These are phyloP conservation scores for Phoxinus dragarum DNA, from an alignment of 2,797 vertebrate genomes.

Conservation along the genomic window DNA sequence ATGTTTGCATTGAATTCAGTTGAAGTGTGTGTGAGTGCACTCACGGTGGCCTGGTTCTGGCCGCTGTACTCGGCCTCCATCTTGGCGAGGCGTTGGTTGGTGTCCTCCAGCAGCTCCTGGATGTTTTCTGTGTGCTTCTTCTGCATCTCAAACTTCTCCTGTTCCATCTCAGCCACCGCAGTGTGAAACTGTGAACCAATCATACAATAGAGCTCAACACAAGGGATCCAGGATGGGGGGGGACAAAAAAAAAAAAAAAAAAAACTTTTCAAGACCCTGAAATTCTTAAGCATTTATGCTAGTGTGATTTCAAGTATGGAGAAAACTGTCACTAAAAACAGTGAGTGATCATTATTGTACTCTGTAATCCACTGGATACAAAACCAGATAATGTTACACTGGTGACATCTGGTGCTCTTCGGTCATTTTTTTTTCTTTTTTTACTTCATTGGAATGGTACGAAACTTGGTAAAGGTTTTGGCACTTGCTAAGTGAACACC, in stretches of 20 bases:
- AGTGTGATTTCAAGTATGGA: background rate
- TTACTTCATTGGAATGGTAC: no score
- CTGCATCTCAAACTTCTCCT: slow-evolving; percentile 89
- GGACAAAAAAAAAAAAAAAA: background rate
- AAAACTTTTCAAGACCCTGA: background rate
- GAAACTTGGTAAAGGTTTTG: no score
- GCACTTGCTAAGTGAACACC: no score
- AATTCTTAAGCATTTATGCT: background rate
- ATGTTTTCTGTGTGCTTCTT: slow-evolving; percentile 89
- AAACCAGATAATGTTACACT: background rate
- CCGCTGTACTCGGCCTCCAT: slow-evolving; percentile 88
- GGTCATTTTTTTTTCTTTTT: no score
- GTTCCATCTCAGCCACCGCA: slow-evolving; percentile 87
- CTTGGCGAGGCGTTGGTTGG: slow-evolving; percentile 84
- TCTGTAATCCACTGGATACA: background rate
- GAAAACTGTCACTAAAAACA: background rate
- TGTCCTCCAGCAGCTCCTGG: slow-evolving; percentile 89
- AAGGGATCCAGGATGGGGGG: background rate
- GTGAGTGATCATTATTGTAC: background rate
- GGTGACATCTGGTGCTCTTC: no score
- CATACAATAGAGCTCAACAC: background rate
- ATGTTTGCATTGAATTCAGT: background rate
- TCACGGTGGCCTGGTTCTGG: slow-evolving; percentile 84
- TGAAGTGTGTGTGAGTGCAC: slow-evolving; percentile 58
- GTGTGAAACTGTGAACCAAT: slow-evolving; percentile 80